Conservation (phyloP, 2,113 vertebrate species). For the Synchiropus splendidus region DNA sequence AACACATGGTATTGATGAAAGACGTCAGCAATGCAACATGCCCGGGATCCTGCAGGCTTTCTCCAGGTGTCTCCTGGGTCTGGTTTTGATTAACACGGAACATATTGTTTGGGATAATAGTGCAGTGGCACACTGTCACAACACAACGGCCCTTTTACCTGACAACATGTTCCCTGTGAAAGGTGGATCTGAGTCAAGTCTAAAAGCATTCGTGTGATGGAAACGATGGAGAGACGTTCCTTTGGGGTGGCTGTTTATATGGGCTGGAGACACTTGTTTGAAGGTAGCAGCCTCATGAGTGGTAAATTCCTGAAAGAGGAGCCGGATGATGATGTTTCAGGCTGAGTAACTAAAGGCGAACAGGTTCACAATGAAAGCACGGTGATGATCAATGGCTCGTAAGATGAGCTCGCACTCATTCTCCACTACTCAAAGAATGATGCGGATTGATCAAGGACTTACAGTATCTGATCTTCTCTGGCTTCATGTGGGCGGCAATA, state of each 20-base stretch:
- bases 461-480: too few species aligned
- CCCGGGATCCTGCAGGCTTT: constrained; percentile 49
- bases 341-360: constrained; percentile 49
- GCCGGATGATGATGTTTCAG: constrained; percentile 59
- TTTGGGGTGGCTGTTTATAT: constrained; percentile 4
- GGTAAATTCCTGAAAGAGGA: constrained; percentile 47
- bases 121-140: too few species aligned
- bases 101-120: constrained; percentile 1
- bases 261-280: constrained; percentile 28
- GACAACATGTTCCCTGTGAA: background rate
- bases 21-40: constrained; percentile 47
- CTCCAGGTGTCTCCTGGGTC: constrained; percentile 35
- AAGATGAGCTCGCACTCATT: constrained; percentile 41
- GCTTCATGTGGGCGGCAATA: too few species aligned
- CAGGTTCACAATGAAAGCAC: constrained; percentile 49
- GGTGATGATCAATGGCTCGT: constrained; percentile 46
- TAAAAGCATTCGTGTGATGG: background rate
- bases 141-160: background rate
- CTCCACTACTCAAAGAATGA: constrained; percentile 7
- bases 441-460: too few species aligned
- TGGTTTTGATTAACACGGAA: constrained; percentile 38
- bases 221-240: background rate
- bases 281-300: constrained; percentile 38
- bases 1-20: constrained; percentile 60
- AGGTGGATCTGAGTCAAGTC: background rate